Percentiles rank a stretch among this genome's conserved stretches.
phyloP scores from a whole-genome alignment of 2,888 invertebrate genomes.

The Eurytoma adleriae region DNA sequence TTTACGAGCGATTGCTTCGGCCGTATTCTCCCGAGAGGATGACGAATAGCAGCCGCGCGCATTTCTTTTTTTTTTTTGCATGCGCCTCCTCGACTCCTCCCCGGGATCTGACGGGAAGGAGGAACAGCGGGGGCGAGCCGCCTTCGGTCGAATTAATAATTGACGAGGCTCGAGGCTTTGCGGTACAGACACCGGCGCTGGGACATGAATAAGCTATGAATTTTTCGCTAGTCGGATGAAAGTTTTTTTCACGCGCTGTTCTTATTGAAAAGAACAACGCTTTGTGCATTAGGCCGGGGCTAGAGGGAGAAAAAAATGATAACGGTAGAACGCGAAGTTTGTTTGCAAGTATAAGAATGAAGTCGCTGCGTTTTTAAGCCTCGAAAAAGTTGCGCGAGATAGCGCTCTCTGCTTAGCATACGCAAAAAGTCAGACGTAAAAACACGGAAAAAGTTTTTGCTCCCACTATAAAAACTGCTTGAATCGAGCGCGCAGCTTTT shows the following conservation, averaged over 20 bases:
- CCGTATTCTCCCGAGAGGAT: too few species aligned
- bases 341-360: conserved; percentile 11
- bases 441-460: conserved; percentile 9
- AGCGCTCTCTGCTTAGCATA: conserved; percentile 42
- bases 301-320: not conserved
- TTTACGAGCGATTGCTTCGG: too few species aligned
- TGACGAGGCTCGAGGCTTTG: not conserved
- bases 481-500: too few species aligned
- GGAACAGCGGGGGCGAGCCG: not conserved
- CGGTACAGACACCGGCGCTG: not conserved
- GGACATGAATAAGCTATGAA: conserved; percentile 14
- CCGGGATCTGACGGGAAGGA: not conserved
- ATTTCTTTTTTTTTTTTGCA: too few species aligned
- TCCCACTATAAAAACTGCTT: too few species aligned
- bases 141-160: conserved; percentile 6
- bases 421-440: conserved; percentile 28
- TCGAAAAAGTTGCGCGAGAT: conserved; percentile 18
- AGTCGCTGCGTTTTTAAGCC: conserved; percentile 20
- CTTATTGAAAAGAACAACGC: conserved; percentile 9
- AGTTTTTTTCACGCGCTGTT: not conserved
- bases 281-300: not conserved
- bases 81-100: not conserved
- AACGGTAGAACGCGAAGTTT: conserved; percentile 16
- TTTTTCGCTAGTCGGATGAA: not conserved
- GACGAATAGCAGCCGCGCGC: not conserved